Base-by-base conservation (phyloP, 2,113 vertebrate species). In the Eudorcas thomsonii region DNA sequence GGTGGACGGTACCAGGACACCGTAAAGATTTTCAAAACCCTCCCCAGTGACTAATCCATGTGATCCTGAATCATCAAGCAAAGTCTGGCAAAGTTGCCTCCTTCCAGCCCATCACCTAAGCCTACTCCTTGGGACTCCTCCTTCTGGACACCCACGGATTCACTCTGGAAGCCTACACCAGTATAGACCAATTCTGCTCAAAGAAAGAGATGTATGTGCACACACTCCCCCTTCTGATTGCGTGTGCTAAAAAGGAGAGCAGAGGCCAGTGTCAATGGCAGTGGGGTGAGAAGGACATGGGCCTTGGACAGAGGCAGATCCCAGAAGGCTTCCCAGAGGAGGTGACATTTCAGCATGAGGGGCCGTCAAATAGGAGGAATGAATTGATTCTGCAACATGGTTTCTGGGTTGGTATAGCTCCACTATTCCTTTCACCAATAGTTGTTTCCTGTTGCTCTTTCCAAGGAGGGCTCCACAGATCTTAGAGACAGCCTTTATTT, bases 371-470 rank as follows among this genome's bases (percentile, higher is more conserved):
- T 21, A 52, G 1, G 7, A 90, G 48, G 12, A 83, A 67, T 64
- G 17, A 36, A 16, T 6, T 88, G 74, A 83, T 60, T 77, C 33
- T 83, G 48, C 86, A 82, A 83, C 50, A 19, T 4, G 5, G 19
- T n/a, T 57, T 86, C 30, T 59, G n/a, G 36, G 26, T 74, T 36
- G 43, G 43, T 50, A 2, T 50, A 30, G 50, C 50, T 74, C 52
- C 28, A 78, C 43, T 39, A 2, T 88, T 52, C 23, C 28, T 88
- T 48, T 57, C 52, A 23, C 12, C 71, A 82, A 60, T 15, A 6
- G 39, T 95, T 52, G 26, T 4, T 84, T 91, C 77, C 78, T 89
- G 23, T 94, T 95, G 16, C 14, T 93, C 57, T 80, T 83, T 60
- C n/a, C 33, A 19, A 91, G 28, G 33, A n/a, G 15, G 14, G 15